These are phyloP conservation scores for Episyrphus balteatus DNA, from an alignment of 1,140 invertebrate genomes.

Conservation along the genomic window DNA sequence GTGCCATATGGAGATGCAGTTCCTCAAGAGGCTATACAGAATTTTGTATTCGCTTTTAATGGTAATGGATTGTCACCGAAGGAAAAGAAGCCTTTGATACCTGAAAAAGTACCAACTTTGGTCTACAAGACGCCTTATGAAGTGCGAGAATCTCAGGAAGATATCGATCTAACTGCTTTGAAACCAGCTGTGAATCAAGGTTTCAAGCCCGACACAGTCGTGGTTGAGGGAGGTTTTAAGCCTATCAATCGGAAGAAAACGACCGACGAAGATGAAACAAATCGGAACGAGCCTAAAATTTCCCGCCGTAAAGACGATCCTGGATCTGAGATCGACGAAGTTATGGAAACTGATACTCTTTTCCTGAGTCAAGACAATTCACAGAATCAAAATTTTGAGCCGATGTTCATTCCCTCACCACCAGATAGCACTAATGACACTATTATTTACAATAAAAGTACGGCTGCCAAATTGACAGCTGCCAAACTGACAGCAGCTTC, in stretches of 20 bases:
- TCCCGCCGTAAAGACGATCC: conserved; percentile 42
- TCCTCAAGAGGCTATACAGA: conserved; percentile 17
- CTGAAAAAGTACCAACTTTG: background rate
- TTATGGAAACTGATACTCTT: conserved; percentile 37
- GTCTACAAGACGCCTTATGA: conserved; percentile 6
- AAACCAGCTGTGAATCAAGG: conserved; percentile 54
- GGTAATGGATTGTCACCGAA: background rate
- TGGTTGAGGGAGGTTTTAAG: conserved; percentile 71
- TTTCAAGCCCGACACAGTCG: conserved; percentile 65
- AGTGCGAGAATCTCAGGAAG: conserved; percentile 34
- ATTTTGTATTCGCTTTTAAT: conserved; percentile 1
- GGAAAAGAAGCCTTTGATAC: background rate
- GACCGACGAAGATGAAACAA: conserved; percentile 32
- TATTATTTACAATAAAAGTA: conserved; percentile 30
- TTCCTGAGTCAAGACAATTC: conserved; percentile 34
- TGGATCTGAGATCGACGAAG: conserved; percentile 39
- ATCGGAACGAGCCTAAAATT: conserved; percentile 36
- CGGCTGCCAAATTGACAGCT: no score
- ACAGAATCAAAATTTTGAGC: conserved; percentile 52
- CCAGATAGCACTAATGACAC: conserved; percentile 42
- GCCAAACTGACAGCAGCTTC: background rate
- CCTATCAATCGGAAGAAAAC: conserved; percentile 56
- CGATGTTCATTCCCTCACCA: conserved; percentile 62
- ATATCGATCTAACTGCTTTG: conserved; percentile 35
- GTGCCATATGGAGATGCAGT: conserved; percentile 24